Conservation (phyloP, 2,113 vertebrate genomes). For the Gallinago undulata region DNA sequence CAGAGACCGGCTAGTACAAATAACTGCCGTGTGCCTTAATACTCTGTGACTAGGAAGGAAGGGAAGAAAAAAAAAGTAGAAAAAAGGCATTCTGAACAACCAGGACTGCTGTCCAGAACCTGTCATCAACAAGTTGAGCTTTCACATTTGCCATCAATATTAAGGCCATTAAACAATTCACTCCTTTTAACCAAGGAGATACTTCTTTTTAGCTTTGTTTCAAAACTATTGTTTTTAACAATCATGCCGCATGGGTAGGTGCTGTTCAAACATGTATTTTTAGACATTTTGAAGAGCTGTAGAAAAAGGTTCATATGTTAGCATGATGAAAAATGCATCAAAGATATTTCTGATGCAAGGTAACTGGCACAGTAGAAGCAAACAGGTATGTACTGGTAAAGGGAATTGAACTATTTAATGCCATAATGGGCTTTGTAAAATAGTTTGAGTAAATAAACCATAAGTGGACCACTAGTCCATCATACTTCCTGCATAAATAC, state of each 20-base stretch:
- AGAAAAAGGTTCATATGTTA: neutral
- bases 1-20: constrained; percentile 94
- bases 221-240: neutral
- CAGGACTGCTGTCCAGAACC: neutral
- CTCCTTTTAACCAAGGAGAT: neutral
- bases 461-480: neutral
- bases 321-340: neutral
- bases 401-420: neutral
- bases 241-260: neutral
- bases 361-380: neutral
- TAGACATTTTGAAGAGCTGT: neutral
- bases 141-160: neutral
- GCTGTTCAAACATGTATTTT: neutral
- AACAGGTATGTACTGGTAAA: neutral
- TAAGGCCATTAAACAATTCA: neutral
- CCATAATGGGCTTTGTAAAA: neutral
- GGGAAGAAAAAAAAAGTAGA: neutral
- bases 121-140: neutral
- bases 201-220: neutral
- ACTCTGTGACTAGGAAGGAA: constrained; percentile 85
- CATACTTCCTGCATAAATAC: neutral
- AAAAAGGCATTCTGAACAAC: neutral
- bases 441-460: neutral
- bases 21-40: constrained; percentile 92
- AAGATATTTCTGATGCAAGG: neutral